Base-by-base conservation (phyloP, 1,140 invertebrate genomes). In the Sesamia nonagrioides region DNA sequence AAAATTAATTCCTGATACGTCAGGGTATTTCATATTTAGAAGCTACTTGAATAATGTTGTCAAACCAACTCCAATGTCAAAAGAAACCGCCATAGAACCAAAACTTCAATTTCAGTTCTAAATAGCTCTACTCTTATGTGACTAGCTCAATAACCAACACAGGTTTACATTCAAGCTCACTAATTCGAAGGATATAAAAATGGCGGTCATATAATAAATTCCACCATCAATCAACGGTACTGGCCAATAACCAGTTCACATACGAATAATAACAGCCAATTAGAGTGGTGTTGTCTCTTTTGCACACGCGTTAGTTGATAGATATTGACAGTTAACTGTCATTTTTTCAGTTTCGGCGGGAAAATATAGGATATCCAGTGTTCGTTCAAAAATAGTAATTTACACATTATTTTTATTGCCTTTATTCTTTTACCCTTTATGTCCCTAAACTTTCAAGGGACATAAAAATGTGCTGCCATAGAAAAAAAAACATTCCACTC, bases 181-280 rank as follows among this genome's bases (percentile, higher is more conserved):
- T 45, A 45, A 45, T 45, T 45, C 45, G 13, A 9, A 66, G 42
- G 21, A 4, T 8, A 17, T 9, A 37, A 81, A 83, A 85, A 85
- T 86, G 82, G 84, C 82, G 68, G 80, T 37, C 61, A 82, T 60
- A 15, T 80, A 84, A 88, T 86, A 86, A 48, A 50, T 69, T 50
- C 42, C 21, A 15, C 42, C 18, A 90, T 91, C 86, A 88, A 90
- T 90, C 85, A 88, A 86, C 80, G 72, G 71, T 78, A 77, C 21
- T 48, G 6, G 60, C 33, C 35, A n/a, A 63, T 21, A 69, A 69
- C 66, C 42, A 45, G 66, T 69, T 50, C 66, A 48, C 42, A 69
- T 40, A n/a, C 63, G 21, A 18, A 33, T 8, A 33, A 33, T 69
- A 48, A 40, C 66, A 48, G 66, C 6, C 42, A 50, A 69, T 50